Conservation (phyloP, 2,113 vertebrate genomes). For the Lepisosteus osseus region DNA sequence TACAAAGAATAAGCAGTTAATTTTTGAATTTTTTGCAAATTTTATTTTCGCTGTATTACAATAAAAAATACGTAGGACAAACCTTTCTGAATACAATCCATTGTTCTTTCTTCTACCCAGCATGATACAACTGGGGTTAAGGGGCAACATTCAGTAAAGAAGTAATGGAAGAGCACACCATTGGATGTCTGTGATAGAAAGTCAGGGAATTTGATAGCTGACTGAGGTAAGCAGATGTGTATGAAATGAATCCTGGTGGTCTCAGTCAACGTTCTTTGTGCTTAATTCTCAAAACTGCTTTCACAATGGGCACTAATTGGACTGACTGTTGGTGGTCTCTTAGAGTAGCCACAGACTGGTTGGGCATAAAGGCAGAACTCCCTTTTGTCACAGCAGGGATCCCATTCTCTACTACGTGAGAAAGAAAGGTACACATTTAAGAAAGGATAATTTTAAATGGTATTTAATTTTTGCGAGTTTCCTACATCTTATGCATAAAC, state of each 20-base stretch:
- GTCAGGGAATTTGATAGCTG: background rate
- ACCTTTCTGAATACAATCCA: too few relatives aligned
- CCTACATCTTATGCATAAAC: too few relatives aligned
- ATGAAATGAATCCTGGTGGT: slow-evolving; percentile 34
- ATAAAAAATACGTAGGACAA: too few relatives aligned
- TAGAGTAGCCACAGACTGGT: slow-evolving; percentile 19
- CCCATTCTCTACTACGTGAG: slow-evolving; percentile 3
- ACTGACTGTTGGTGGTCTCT: slow-evolving; percentile 39
- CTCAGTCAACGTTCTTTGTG: slow-evolving; percentile 16
- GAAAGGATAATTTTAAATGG: background rate
- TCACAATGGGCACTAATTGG: slow-evolving; percentile 43
- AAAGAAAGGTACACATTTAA: background rate
- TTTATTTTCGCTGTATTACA: too few relatives aligned
- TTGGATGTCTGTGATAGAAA: background rate
- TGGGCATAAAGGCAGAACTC: slow-evolving; percentile 12
- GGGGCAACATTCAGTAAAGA: too few relatives aligned
- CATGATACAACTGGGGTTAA: too few relatives aligned
- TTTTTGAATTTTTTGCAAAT: too few relatives aligned
- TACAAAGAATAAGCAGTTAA: too few relatives aligned
- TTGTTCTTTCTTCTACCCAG: too few relatives aligned
- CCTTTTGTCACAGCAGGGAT: slow-evolving; percentile 21
- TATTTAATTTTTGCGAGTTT: background rate
- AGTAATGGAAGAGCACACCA: background rate
- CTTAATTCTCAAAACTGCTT: slow-evolving; percentile 18
- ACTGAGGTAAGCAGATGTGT: slow-evolving; percentile 17